Evolutionary conservation across 2,113 vertebrate species (phyloP).

Genomic region (Sorex fumeus): DNA sequence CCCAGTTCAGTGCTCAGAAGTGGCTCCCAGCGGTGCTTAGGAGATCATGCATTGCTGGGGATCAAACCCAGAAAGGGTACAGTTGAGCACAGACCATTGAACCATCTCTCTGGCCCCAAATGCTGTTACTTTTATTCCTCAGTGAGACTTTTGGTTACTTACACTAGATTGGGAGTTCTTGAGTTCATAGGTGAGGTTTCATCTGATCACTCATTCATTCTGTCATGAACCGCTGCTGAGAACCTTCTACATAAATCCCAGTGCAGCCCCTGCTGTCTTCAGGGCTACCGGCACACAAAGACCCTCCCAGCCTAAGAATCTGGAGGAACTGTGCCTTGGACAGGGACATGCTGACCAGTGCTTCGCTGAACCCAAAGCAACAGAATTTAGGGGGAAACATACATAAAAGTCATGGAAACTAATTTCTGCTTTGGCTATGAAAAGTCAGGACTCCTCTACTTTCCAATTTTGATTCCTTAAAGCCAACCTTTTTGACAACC

Average conservation of each 20-base stretch:
- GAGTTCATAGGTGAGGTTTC: background rate
- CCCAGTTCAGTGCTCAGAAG: too few species aligned
- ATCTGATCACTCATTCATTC: background rate
- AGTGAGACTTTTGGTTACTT: background rate
- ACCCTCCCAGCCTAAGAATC: background rate
- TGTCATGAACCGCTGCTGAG: background rate
- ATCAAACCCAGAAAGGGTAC: too few species aligned
- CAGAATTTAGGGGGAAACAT: background rate
- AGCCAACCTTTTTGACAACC: background rate
- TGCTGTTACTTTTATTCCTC: background rate
- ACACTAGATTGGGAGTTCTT: background rate
- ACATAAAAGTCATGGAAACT: slow-evolving; percentile 6
- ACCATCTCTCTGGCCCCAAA: background rate
- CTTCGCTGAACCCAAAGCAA: background rate
- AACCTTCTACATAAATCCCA: background rate
- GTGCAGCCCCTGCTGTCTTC: too few species aligned
- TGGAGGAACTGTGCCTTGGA: background rate
- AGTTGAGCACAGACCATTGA: too few species aligned
- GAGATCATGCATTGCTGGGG: too few species aligned
- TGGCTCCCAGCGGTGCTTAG: too few species aligned
- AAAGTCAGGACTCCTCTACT: slow-evolving; percentile 24
- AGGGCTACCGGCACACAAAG: too few species aligned
- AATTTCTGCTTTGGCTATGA: background rate
- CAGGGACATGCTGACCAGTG: background rate
- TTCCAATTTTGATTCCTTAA: slow-evolving; percentile 45